Evolutionary conservation across 1,140 invertebrate species (phyloP), one percentile per base, ranked within the genome.

Genomic region (Agrilus planipennis): DNA sequence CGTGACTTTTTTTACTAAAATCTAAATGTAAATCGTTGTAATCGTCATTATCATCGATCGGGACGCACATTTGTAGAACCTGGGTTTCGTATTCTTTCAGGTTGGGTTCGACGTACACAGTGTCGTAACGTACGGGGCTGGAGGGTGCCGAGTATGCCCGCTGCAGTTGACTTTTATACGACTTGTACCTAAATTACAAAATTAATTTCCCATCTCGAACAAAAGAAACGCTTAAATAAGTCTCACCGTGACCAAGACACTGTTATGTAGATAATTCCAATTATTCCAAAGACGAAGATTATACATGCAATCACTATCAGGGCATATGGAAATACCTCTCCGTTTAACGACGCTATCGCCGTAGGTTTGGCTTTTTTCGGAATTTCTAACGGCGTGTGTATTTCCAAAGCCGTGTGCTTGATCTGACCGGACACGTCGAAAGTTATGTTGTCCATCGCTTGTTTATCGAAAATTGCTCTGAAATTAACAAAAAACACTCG

Each of bases 251-350:
- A 85, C 87, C 89, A 92, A 1, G 87, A 88, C 28, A 89, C 77
- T 56, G 89, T 90, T 20, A 93, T 89, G 55, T 92, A 90, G 19
- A 90, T 77, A 23, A 91, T 91, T 10, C 85, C 88, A 37, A 83
- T 79, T 11, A 84, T 71, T 2, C 85, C 85, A 15, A 91, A 71
- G 3, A 93, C 70, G 12, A 92, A 74, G 38, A 94, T 91, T 12
- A 93, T 74, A 23, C 78, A 80, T 0, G 87, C 89, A 14, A 93
- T 77, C 15, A 85, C 76, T 34, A 94, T 84, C 4, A 93, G 67
- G 4, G 85, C 87, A 36, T 87, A 86, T 6, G 87, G 88, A 51
- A 89, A 84, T 3, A 86, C 81, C 43, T 79, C 79, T 49, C 72
- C 79, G 42, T 75, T 75, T 39, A 75, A 71, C 5, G 76, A 68